These are phyloP conservation scores for Drosophila multiciliata DNA, from an alignment of 2,888 invertebrate genomes.

Conservation along the genomic window DNA sequence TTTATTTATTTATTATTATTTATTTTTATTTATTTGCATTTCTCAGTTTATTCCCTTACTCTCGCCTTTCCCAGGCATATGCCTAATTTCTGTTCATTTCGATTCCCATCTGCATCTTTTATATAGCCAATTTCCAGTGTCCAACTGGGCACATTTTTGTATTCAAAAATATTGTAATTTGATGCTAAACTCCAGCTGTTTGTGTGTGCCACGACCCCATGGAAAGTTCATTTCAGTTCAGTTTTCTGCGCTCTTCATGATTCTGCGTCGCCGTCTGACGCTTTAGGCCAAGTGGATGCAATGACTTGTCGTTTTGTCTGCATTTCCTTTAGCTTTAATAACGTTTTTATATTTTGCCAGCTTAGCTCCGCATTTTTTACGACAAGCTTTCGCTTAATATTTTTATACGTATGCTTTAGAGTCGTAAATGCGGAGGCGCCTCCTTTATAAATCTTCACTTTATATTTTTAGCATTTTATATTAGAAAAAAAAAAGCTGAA, in stretches of 20 bases:
- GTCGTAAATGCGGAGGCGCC: conserved; percentile 37
- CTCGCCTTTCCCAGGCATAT: conserved; percentile 4
- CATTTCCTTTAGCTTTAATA: conserved; percentile 76
- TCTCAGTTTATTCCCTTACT: conserved; percentile 21
- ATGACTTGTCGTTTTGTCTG: conserved; percentile 76
- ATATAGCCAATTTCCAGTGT: conserved; percentile 25
- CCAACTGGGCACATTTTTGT: conserved; percentile 2
- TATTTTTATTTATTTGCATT: conserved; percentile 6
- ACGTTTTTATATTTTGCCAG: conserved; percentile 61
- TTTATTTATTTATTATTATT: background rate
- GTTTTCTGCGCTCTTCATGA: conserved; percentile 7
- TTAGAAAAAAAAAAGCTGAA: conserved; percentile 17
- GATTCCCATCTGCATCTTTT: conserved; percentile 9
- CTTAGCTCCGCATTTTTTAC: conserved; percentile 12
- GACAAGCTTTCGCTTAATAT: conserved; percentile 17
- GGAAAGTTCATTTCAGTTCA: conserved; percentile 55
- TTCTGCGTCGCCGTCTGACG: conserved; percentile 51
- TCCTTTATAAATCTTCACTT: conserved; percentile 37
- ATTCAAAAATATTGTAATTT: conserved; percentile 24
- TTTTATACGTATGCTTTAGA: background rate
- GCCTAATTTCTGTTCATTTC: conserved; percentile 1
- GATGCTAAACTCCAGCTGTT: conserved; percentile 4
- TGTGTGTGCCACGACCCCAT: conserved; percentile 16
- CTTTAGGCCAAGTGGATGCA: conserved; percentile 68
- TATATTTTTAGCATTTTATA: conserved; percentile 1